Evolutionary conservation across 2,888 invertebrate species (phyloP).

Genomic region (Scaptomyza polygonia): DNA sequence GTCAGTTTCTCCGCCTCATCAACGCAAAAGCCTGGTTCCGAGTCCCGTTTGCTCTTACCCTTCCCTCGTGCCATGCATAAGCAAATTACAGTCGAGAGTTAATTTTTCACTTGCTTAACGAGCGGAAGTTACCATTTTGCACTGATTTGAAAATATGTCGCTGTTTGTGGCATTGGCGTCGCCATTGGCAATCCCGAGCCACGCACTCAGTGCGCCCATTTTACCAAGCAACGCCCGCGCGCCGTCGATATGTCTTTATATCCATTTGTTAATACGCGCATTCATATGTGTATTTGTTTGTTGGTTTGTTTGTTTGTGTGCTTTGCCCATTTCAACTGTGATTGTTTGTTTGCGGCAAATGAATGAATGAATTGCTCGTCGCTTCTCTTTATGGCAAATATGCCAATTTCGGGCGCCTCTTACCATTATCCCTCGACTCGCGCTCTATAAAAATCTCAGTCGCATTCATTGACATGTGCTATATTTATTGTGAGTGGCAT

Average conservation of each 20-base stretch:
- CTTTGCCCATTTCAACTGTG: slow-evolving; percentile 57
- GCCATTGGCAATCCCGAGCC: slow-evolving; percentile 51
- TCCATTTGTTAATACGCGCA: slow-evolving; percentile 73
- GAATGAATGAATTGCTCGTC: slow-evolving; percentile 73
- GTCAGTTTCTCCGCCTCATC: slow-evolving; percentile 64
- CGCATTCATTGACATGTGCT: slow-evolving; percentile 73
- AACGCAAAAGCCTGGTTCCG: slow-evolving; percentile 28
- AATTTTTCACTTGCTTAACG: slow-evolving; percentile 84
- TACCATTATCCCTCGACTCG: slow-evolving; percentile 22
- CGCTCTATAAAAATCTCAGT: slow-evolving; percentile 46
- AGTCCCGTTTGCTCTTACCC: slow-evolving; percentile 14
- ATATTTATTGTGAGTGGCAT: slow-evolving; percentile 40
- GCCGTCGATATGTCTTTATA: slow-evolving; percentile 13
- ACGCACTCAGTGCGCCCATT: slow-evolving; percentile 19
- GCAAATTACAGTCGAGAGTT: slow-evolving; percentile 79
- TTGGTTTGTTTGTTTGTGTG: slow-evolving; percentile 45
- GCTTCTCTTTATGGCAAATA: slow-evolving; percentile 68
- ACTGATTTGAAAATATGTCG: slow-evolving; percentile 82
- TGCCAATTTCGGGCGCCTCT: slow-evolving; percentile 65
- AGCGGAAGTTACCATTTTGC: slow-evolving; percentile 83
- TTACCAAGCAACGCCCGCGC: slow-evolving; percentile 18
- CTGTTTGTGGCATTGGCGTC: slow-evolving; percentile 75
- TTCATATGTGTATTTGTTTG: slow-evolving; percentile 65
- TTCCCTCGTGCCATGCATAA: slow-evolving; percentile 59
- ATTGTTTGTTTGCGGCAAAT: slow-evolving; percentile 78